Evolutionary conservation across 2,888 invertebrate species (phyloP).

Genomic region (Venustoraphidia nigricollis): DNA sequence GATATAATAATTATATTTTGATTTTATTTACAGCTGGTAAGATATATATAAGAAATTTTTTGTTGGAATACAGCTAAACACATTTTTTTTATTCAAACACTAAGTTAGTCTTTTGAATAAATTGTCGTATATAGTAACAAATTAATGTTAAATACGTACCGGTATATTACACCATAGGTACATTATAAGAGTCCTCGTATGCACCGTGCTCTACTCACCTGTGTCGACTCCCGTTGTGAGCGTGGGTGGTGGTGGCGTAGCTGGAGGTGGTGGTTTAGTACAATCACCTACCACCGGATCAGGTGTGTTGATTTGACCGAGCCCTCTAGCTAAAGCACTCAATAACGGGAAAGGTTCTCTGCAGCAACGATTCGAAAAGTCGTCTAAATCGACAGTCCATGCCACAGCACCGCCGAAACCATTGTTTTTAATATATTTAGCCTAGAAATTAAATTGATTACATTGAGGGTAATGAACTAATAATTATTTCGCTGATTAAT

Average conservation of each 20-base stretch:
- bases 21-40: too few relatives aligned
- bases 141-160: too few relatives aligned
- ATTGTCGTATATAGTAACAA: too few relatives aligned
- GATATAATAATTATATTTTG: too few relatives aligned
- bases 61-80: too few relatives aligned
- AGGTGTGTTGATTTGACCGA: slow-evolving; percentile 41
- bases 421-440: slow-evolving; percentile 52
- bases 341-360: slow-evolving; percentile 62
- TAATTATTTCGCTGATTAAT: neutral
- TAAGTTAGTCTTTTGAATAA: too few relatives aligned
- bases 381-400: slow-evolving; percentile 81
- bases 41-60: too few relatives aligned
- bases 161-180: too few relatives aligned
- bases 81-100: too few relatives aligned
- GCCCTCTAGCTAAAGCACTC: slow-evolving; percentile 57
- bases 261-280: slow-evolving; percentile 51
- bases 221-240: slow-evolving; percentile 52
- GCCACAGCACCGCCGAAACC: slow-evolving; percentile 71
- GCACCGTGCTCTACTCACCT: slow-evolving; percentile 21
- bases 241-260: slow-evolving; percentile 61
- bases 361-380: slow-evolving; percentile 75
- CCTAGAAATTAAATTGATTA: slow-evolving; percentile 26
- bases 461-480: neutral
- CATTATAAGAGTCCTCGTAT: too few relatives aligned
- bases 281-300: slow-evolving; percentile 42